Evolutionary conservation across 2,888 invertebrate species (phyloP), one percentile per base, ranked within the genome.

Genomic region (Minunthozetes semirufus): DNA sequence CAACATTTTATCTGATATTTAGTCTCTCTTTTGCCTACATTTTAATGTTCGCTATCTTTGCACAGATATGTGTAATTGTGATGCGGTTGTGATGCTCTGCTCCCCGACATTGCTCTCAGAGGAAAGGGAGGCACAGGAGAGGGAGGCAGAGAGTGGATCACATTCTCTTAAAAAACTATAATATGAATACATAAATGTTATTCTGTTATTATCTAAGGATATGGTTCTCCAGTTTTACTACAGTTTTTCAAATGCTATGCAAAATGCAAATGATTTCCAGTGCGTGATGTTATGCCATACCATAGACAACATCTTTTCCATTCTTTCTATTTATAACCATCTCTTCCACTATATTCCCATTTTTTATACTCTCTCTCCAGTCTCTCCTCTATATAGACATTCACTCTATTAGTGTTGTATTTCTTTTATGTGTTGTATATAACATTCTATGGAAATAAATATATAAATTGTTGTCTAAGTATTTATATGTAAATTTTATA

Each of bases 251-350:
- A 61, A n/a, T 29, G 19, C 25, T 61, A 17, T 9, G 25, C 25
- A 61, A 61, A 61, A 17, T 9, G 25, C 25, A 61, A 61, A 61
- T 61, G 61, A 61, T 61, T 61, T 25, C 61, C 27, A 27, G 27
- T 61, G 61, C 61, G 61, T 61, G 61, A 61, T 61, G n/a, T 61
- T 22, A 61, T 61, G 61, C 61, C 61, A 61, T 61, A 61, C n/a
- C 61, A 61, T 61, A 61, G 33, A 53, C 53, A 48, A 56, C 56
- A 19, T 56, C 56, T 50, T 56, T 53, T 56, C 56, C 56, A 56
- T 56, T 56, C 56, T 56, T 56, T 56, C 56, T 56, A 56, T 56
- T 56, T 56, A 56, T 56, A 56, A 19, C 25, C 11, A 3, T 17
- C 2, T 48, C 13, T 11, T 48, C 46, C 46, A 15, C 46, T 48